Base-by-base conservation (phyloP, 2,113 vertebrate species). In the Semnornis frantzii region DNA sequence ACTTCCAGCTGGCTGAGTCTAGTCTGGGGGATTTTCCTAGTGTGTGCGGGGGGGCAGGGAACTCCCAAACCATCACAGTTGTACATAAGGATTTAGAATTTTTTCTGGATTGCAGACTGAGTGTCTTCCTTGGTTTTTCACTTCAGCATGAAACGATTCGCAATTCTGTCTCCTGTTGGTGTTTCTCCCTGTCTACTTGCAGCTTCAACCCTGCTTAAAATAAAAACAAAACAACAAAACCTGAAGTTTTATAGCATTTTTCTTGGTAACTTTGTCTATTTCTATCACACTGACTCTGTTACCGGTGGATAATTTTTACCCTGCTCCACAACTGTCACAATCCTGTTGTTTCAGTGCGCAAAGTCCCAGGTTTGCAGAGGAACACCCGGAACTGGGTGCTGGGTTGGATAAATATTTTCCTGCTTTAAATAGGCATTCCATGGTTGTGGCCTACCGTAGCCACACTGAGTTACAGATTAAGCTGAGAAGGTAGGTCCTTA, bases 371-470 rank as follows among this genome's bases (percentile, higher is more conserved):
- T 85, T 84, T 87, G 42, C 10, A 19, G 48, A 95, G 42, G 59
- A 39, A 94, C 73, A 89, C 89, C 37, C 68, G 54, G 89, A 95
- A 90, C 0, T 66, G 31, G 37, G 44, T 73, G 66, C 70, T 69
- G 77, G 92, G 84, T 58, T 80, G 70, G 48, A 89, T 88, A 77
- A 71, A 87, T 83, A 57, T 81, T 76, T 83, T 82, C 60, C 66
- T 90, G 34, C 60, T 77, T 86, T 62, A 46, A 60, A 57, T 39
- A 63, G 59, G 46, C 74, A 79, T 93, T 94, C 58, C 70, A 8
- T 81, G 60, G 50, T 64, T 77, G 74, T 82, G 48, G 80, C 71
- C 63, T 83, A 50, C 46, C 28, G 2, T 74, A 70, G 71, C 78
- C 69, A 88, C 58, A 77, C 15, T 17, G 13, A 64, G 55, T 70